Evolutionary conservation across 2,113 vertebrate genomes (phyloP), one percentile per base, ranked within the genome.

Genomic region (Oryzias woworae): DNA sequence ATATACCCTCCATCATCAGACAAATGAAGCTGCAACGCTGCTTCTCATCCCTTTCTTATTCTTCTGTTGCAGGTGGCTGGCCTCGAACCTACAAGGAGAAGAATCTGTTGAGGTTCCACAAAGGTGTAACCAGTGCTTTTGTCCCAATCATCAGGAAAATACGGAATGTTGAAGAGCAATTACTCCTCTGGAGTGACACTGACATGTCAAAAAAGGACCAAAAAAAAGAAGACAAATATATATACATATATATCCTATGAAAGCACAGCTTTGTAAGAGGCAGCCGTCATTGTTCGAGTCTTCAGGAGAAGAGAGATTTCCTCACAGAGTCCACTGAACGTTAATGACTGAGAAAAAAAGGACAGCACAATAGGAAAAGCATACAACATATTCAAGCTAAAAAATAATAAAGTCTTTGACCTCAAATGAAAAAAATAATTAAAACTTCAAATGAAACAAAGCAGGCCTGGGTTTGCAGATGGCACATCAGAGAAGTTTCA

Each of bases 231-330:
- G 71, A 74, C 42, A 81, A 71, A 78, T 77, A 85, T 85, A 78
- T 78, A 36, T 36, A 10, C 26, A 28, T 36, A 10, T 36, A 36
- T 36, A 82, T 87, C 61, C 72, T 84, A 87, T 83, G 62, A 92
- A 93, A 93, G 92, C 92, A 92, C 92, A 93, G 90, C 89, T 77
- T 55, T 80, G 50, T 58, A 63, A 61, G 67, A 82, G 76, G 84
- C 46, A 79, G 84, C 58, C 56, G 81, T 28, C 79, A 65, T 82
- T 78, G 53, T 70, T 79, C 64, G 24, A 72, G 72, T 83, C 73
- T 52, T 13, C 26, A 36, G 70, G 74, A 66, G n/a, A 15, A 14
- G 13, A 49, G 36, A 66, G 63, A n/a, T 79, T 14, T 23, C 24
- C 48, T 62, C 13, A 1, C 28, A 8, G 49, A 36, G 48, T 69